phyloP scores from a whole-genome alignment of 2,113 vertebrate genomes.

The Osmerus mordax region DNA sequence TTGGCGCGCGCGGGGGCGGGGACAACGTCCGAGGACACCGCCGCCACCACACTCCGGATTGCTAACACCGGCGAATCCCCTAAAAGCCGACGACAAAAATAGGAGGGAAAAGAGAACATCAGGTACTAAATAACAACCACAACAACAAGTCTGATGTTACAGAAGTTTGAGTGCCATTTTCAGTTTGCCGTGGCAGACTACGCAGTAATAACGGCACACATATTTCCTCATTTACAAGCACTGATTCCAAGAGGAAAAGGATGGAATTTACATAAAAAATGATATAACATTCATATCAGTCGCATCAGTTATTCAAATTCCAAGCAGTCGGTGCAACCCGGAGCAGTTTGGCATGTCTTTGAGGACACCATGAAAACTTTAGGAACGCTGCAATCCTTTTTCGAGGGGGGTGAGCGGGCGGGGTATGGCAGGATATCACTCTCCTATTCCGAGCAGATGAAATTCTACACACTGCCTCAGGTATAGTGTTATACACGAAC shows the following conservation, averaged over 20 bases:
- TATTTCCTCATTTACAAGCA: neutral
- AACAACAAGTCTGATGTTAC: neutral
- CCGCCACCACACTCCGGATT: constrained; percentile 60
- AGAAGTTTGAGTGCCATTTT: neutral
- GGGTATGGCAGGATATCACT: too few species aligned
- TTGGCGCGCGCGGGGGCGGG: constrained; percentile 75
- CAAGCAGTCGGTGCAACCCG: too few species aligned
- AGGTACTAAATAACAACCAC: neutral
- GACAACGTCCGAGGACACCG: constrained; percentile 55
- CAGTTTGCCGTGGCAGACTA: neutral
- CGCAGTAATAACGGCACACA: neutral
- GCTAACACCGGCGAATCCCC: constrained; percentile 70
- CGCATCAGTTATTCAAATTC: too few species aligned
- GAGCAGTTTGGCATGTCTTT: too few species aligned
- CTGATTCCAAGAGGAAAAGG: too few species aligned
- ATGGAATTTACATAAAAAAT: too few species aligned
- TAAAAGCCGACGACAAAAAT: constrained; percentile 37
- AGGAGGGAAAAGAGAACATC: neutral
- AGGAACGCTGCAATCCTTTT: too few species aligned
- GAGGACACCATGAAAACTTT: too few species aligned
- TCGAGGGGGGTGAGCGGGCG: too few species aligned
- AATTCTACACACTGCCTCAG: too few species aligned
- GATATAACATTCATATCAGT: neutral
- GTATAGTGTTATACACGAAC: too few species aligned
- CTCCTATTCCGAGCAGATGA: too few species aligned